These are phyloP conservation scores for Rhopalosiphum maidis DNA, from an alignment of 1,140 invertebrate species.

Conservation along the genomic window DNA sequence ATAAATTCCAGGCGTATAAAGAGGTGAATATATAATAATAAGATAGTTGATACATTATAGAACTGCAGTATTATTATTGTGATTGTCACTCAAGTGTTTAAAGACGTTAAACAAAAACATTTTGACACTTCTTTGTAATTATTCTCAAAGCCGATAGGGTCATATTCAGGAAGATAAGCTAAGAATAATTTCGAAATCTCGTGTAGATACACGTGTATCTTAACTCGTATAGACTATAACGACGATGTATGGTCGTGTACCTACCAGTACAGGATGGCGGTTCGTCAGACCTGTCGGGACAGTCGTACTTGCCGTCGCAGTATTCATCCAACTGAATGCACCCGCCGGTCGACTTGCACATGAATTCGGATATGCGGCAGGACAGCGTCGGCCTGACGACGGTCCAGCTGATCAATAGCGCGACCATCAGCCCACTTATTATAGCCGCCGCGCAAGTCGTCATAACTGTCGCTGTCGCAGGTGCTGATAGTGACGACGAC, in stretches of 20 bases:
- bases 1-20: not conserved
- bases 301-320: constrained; percentile 84
- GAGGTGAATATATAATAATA: not conserved
- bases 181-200: not conserved
- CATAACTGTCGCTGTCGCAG: not conserved
- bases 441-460: not conserved
- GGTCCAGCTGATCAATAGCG: constrained; percentile 31
- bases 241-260: not conserved
- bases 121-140: too few relatives aligned
- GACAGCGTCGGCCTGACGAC: constrained; percentile 64
- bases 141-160: too few relatives aligned
- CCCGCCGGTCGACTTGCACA: constrained; percentile 74
- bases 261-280: constrained; percentile 79
- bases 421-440: not conserved
- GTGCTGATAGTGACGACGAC: not conserved
- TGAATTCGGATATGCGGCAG: constrained; percentile 80
- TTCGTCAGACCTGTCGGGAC: constrained; percentile 83
- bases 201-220: too few relatives aligned
- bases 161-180: too few relatives aligned
- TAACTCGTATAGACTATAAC: not conserved
- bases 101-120: not conserved
- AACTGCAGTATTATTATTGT: not conserved
- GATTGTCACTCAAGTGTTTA: not conserved
- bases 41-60: not conserved
- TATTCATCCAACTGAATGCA: constrained; percentile 85